Conservation (phyloP, 1,140 invertebrate species). For the Galleria mellonella region DNA sequence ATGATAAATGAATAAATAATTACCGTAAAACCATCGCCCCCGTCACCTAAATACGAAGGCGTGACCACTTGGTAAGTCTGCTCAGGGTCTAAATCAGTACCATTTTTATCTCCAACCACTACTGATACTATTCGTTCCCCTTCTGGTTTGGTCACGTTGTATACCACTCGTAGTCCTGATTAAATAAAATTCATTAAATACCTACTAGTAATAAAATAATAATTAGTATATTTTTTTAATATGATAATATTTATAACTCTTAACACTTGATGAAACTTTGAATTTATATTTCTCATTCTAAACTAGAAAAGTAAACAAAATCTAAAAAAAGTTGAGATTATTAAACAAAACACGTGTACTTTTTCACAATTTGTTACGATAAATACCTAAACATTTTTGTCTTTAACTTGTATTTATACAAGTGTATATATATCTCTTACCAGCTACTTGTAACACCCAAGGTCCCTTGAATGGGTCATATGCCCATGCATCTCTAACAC, state of each 20-base stretch:
- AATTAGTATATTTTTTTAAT: too few relatives aligned
- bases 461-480: slow-evolving; percentile 51
- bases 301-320: too few relatives aligned
- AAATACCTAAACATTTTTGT: too few relatives aligned
- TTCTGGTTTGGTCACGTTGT: slow-evolving; percentile 28
- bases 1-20: too few relatives aligned
- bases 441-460: slow-evolving; percentile 50
- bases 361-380: too few relatives aligned
- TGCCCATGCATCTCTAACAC: slow-evolving; percentile 40
- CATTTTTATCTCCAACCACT: slow-evolving; percentile 8
- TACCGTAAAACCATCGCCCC: slow-evolving; percentile 29
- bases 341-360: too few relatives aligned
- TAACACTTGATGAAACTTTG: too few relatives aligned
- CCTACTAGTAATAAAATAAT: too few relatives aligned
- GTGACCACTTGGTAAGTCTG: slow-evolving; percentile 19
- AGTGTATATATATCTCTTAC: slow-evolving; percentile 15
- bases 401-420: too few relatives aligned
- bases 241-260: too few relatives aligned
- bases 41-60: slow-evolving; percentile 24
- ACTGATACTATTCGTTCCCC: slow-evolving; percentile 23
- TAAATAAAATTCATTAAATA: background rate
- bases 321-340: too few relatives aligned
- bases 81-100: slow-evolving; percentile 8
- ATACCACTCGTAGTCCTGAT: slow-evolving; percentile 45
- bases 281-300: too few relatives aligned